Percentiles rank a stretch among this genome's conserved stretches.
phyloP scores from a whole-genome alignment of 2,113 vertebrate genomes.

The Castor canadensis region DNA sequence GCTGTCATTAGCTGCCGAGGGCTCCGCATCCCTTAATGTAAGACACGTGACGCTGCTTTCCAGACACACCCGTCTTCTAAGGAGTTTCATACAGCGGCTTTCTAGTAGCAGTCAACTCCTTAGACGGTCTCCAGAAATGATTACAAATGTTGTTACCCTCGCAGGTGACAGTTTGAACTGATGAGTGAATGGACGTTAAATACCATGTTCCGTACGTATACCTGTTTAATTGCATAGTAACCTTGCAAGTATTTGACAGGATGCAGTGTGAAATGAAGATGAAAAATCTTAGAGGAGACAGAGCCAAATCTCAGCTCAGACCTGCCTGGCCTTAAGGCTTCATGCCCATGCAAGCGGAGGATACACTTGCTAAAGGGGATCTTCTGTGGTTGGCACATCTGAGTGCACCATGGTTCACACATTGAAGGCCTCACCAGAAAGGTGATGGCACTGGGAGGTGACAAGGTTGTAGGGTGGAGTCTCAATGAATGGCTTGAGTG shows the following conservation, averaged over 20 bases:
- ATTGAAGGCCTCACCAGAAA: too few species aligned
- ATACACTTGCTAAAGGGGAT: rapidly evolving
- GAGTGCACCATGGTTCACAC: not conserved
- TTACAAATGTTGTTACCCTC: not conserved
- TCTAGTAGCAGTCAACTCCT: not conserved
- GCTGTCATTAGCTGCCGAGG: not conserved
- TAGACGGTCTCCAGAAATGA: not conserved
- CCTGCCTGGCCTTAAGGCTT: rapidly evolving
- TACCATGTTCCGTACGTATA: not conserved
- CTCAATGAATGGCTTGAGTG: not conserved
- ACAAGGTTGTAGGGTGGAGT: not conserved
- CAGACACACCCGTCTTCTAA: not conserved
- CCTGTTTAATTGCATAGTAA: too few species aligned
- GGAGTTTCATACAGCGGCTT: rapidly evolving
- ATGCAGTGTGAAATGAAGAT: rapidly evolving
- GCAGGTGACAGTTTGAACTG: too few species aligned
- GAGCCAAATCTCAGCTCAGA: rapidly evolving
- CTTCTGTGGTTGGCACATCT: not conserved
- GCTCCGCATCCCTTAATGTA: not conserved
- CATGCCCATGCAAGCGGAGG: rapidly evolving
- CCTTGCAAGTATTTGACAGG: not conserved
- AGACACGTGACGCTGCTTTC: rapidly evolving
- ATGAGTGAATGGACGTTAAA: not conserved
- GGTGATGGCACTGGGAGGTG: not conserved
- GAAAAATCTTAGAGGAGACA: rapidly evolving